phyloP scores from a whole-genome alignment of 2,888 invertebrate genomes.

The Drosophila nigricruria region DNA sequence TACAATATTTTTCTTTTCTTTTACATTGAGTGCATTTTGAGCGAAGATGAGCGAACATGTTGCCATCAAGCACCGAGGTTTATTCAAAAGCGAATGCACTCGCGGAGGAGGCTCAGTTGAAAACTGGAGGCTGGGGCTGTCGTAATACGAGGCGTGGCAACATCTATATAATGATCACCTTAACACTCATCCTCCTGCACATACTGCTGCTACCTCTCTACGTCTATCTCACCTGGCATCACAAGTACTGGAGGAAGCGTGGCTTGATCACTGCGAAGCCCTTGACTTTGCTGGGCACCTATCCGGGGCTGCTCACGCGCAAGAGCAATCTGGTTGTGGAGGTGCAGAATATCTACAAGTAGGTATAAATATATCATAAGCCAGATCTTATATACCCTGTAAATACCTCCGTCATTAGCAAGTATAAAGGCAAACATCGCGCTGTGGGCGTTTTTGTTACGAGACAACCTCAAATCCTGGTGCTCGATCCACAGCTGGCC shows the following conservation, averaged over 20 bases:
- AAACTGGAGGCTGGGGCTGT: conserved; percentile 54
- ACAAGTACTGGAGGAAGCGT: conserved; percentile 83
- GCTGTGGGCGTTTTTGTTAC: conserved; percentile 85
- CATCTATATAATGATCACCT: conserved; percentile 43
- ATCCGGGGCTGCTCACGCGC: conserved; percentile 73
- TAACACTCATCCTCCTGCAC: conserved; percentile 50
- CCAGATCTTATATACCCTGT: too few relatives aligned
- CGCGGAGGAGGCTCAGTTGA: conserved; percentile 27
- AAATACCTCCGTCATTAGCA: conserved; percentile 46
- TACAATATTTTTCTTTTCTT: neutral
- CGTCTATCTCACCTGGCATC: conserved; percentile 80
- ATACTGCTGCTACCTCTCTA: conserved; percentile 63
- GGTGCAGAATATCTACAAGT: conserved; percentile 84
- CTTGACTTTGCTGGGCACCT: conserved; percentile 82
- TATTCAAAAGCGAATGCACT: neutral
- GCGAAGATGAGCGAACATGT: conserved; percentile 12
- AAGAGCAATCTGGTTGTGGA: conserved; percentile 81
- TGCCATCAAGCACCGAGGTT: neutral
- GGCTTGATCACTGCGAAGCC: conserved; percentile 84
- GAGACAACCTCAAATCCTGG: conserved; percentile 82
- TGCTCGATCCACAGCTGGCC: conserved; percentile 84
- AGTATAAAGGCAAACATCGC: conserved; percentile 75
- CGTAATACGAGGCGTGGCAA: conserved; percentile 70
- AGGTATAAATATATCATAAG: conserved; percentile 18
- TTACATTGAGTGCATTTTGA: conserved; percentile 1